Evolutionary conservation across 2,113 vertebrate species (phyloP), one percentile per base, ranked within the genome.

Genomic region (Panthera leo): DNA sequence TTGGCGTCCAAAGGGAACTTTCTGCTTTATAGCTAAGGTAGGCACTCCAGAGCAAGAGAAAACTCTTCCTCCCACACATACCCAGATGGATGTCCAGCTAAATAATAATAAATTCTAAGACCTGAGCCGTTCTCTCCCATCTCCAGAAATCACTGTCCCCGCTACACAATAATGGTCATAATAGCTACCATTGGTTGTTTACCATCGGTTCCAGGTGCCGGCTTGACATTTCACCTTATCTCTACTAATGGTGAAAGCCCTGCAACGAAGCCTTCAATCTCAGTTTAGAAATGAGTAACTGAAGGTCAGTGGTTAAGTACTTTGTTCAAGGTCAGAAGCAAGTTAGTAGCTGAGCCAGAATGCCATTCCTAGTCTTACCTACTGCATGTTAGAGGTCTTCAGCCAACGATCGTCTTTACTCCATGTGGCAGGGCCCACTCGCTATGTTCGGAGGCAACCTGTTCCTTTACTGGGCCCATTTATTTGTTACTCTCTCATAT

Each of bases 241-340:
- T 51, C 15, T 8, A 36, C 21, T 4, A 31, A 42, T 42, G 45
- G 8, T 8, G 29, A 3, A 27, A 31, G 39, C 67, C 21, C 58
- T 42, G 25, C 53, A 31, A 21, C 2, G 21, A 2, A 2, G 23
- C 61, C 9, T 76, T 84, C 4, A 29, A 27, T 91, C 61, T 70
- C 18, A 5, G 15, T 21, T 79, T 75, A 39, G 84, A 96, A 29
- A 34, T 12, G 65, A 36, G 8, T 29, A 39, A 16, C 61, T 39
- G n/a, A 76, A 94, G 83, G 58, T 36, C 39, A 45, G 55, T 36
- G 21, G 75, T 73, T 83, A 78, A 61, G 13, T 39, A 7, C 27
- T 83, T 85, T 88, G 31, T 83, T 96, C 63, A 67, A 85, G 34
- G 53, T 85, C 53, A 92, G 88, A 73, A 89, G 63, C 27, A 16